Evolutionary conservation across 2,113 vertebrate genomes (phyloP).

Genomic region (Marcusenius ussheri): DNA sequence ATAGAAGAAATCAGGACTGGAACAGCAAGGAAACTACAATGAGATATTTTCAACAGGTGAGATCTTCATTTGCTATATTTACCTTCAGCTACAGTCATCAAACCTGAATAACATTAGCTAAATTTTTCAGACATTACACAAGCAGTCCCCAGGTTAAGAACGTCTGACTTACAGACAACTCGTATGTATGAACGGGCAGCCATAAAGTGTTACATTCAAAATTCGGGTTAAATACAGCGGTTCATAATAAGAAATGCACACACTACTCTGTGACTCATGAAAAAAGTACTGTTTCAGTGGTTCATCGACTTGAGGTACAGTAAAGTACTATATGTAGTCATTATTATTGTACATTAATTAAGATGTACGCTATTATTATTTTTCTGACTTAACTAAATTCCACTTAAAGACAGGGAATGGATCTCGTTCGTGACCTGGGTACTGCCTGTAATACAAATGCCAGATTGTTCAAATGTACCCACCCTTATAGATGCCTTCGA

Average conservation of each 20-base stretch:
- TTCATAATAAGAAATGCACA: background rate
- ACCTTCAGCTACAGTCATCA: background rate
- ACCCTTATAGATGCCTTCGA: slow-evolving; percentile 50
- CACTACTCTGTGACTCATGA: background rate
- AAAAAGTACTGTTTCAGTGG: background rate
- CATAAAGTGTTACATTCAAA: background rate
- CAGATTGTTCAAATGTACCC: background rate
- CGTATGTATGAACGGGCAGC: background rate
- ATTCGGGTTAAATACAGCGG: background rate
- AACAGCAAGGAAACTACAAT: slow-evolving; percentile 66
- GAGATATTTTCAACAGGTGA: slow-evolving; percentile 76
- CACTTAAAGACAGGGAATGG: background rate
- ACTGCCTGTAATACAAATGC: background rate
- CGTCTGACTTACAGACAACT: background rate
- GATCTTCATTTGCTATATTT: slow-evolving; percentile 24
- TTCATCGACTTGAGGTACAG: background rate
- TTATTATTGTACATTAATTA: background rate
- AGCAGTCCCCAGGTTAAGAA: background rate
- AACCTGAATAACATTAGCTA: background rate
- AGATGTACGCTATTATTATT: background rate
- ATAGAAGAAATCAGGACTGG: slow-evolving; percentile 76
- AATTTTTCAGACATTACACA: background rate
- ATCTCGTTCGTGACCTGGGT: background rate
- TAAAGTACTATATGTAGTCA: background rate
- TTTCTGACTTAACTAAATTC: background rate